These are phyloP conservation scores for Halichoeres trimaculatus DNA, from an alignment of 2,113 vertebrate species.

Conservation along the genomic window DNA sequence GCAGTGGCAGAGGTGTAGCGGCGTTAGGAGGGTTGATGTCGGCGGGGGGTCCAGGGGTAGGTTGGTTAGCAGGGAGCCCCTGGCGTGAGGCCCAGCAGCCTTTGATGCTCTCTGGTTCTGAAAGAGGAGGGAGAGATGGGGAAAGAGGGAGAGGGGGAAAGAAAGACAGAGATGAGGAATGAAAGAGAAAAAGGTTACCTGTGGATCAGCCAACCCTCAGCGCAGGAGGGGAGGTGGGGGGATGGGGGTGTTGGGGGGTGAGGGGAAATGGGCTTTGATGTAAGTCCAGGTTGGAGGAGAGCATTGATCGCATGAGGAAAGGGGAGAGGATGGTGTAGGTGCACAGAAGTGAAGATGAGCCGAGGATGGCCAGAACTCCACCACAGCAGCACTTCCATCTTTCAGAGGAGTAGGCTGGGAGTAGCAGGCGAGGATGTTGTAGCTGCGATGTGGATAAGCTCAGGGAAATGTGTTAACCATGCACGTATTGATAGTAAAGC, in stretches of 20 bases:
- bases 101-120: constrained; percentile 82
- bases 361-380: constrained; percentile 47
- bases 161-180: constrained; percentile 69
- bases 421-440: constrained; percentile 41
- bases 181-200: constrained; percentile 84
- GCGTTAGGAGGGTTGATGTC: constrained; percentile 65
- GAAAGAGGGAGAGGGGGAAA: constrained; percentile 14
- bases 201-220: constrained; percentile 79
- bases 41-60: constrained; percentile 68
- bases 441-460: constrained; percentile 44
- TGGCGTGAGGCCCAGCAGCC: constrained; percentile 89
- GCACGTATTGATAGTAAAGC: constrained; percentile 42
- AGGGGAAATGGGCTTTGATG: constrained; percentile 76
- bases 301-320: constrained; percentile 72
- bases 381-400: constrained; percentile 56
- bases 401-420: constrained; percentile 25
- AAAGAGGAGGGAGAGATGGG: constrained; percentile 44
- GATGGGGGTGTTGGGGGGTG: constrained; percentile 37
- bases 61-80: constrained; percentile 79
- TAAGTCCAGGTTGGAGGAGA: constrained; percentile 78
- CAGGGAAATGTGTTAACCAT: constrained; percentile 60
- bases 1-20: constrained; percentile 46
- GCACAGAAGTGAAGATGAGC: constrained; percentile 50
- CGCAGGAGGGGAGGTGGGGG: constrained; percentile 35
- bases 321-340: constrained; percentile 31